phyloP scores from a whole-genome alignment of 1,140 invertebrate species.

The Ceratoteleas bidentatus region DNA sequence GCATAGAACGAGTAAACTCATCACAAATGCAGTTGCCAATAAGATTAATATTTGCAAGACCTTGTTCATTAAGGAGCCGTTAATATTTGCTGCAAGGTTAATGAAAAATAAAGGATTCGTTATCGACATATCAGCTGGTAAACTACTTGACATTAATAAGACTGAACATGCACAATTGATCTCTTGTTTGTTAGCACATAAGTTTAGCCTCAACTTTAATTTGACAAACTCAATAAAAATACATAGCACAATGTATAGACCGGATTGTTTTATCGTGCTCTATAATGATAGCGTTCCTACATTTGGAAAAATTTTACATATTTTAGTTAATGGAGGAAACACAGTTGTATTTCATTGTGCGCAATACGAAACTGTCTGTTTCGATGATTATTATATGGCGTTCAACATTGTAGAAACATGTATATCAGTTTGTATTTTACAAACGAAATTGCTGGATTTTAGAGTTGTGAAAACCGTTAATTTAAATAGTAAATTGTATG shows the following conservation, averaged over 20 bases:
- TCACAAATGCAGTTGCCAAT: too few relatives aligned
- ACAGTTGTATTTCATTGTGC: slow-evolving; percentile 7
- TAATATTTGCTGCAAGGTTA: neutral
- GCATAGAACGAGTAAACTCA: too few relatives aligned
- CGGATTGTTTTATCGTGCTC: neutral
- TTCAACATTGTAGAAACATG: neutral
- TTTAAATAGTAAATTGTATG: slow-evolving; percentile 11
- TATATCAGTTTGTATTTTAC: neutral
- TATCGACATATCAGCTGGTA: slow-evolving; percentile 1
- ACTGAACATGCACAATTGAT: neutral
- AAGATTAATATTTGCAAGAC: too few relatives aligned
- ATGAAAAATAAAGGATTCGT: neutral
- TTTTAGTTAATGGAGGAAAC: slow-evolving; percentile 3
- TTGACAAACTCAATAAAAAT: slow-evolving; percentile 10
- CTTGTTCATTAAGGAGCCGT: too few relatives aligned
- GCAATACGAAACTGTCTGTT: neutral
- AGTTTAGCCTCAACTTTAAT: slow-evolving; percentile 1
- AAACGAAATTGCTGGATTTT: slow-evolving; percentile 5
- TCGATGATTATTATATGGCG: slow-evolving; percentile 7
- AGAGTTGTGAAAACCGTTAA: neutral
- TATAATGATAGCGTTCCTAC: slow-evolving; percentile 12
- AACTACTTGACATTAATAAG: neutral
- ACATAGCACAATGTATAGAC: slow-evolving; percentile 15
- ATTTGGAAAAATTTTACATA: slow-evolving; percentile 7
- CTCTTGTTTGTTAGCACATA: neutral